Conservation (phyloP, 2,797 vertebrate genomes). For the Neosilurus hyrtlii region DNA sequence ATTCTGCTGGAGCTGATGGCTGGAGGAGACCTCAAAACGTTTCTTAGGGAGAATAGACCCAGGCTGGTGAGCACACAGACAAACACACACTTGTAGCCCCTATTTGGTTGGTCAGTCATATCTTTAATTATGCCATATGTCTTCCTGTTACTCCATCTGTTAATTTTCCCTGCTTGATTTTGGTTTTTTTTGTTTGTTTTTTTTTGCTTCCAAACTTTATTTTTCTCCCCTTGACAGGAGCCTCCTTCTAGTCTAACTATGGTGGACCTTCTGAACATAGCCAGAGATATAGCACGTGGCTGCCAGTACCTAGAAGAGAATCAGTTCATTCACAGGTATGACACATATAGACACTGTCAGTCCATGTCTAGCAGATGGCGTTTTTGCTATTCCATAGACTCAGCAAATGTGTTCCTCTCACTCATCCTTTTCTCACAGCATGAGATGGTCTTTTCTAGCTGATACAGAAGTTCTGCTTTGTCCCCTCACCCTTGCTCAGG, state of each 20-base stretch:
- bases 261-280: conserved; percentile 93
- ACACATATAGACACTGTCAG: conserved; percentile 19
- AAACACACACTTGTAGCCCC: not conserved
- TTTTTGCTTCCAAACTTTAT: not conserved
- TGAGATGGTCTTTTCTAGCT: conserved; percentile 33
- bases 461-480: conserved; percentile 45
- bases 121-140: conserved; percentile 9
- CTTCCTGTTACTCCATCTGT: not conserved
- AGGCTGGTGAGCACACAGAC: conserved; percentile 83
- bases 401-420: conserved; percentile 26
- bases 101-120: not conserved
- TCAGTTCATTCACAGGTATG: conserved; percentile 97
- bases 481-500: conserved; percentile 37
- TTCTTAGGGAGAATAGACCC: conserved; percentile 92
- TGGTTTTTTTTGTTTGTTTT: no score
- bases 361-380: conserved; percentile 27
- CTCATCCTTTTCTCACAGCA: conserved; percentile 17
- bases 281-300: conserved; percentile 93
- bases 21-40: conserved; percentile 94
- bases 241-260: conserved; percentile 91
- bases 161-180: no score
- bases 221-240: conserved; percentile 70
- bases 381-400: conserved; percentile 20
- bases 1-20: conserved; percentile 97
- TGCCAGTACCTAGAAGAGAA: conserved; percentile 98